These are phyloP conservation scores for Leptoteleia sp. DNA, from an alignment of 1,140 invertebrate species.

Conservation along the genomic window DNA sequence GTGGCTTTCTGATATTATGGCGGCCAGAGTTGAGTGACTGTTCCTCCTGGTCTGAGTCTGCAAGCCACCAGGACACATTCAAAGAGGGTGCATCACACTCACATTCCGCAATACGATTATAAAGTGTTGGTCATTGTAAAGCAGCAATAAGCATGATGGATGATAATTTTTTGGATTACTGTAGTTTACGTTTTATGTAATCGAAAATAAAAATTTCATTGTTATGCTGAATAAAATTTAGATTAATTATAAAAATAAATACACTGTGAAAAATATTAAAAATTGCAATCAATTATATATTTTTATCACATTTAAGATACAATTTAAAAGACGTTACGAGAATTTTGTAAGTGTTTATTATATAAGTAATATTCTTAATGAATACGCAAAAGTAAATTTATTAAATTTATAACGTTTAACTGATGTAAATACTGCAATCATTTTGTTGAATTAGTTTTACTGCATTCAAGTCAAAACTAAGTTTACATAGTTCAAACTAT, in stretches of 20 bases:
- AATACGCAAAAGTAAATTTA: too few species aligned
- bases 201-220: too few species aligned
- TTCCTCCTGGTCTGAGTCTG: slow-evolving; percentile 83
- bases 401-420: too few species aligned
- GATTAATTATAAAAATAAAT: too few species aligned
- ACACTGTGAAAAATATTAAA: too few species aligned
- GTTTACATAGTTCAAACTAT: not conserved
- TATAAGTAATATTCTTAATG: too few species aligned
- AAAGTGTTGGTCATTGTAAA: slow-evolving; percentile 69
- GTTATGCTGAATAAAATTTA: too few species aligned
- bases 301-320: too few species aligned
- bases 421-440: too few species aligned
- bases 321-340: too few species aligned
- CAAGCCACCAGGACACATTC: slow-evolving; percentile 80
- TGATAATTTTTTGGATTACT: slow-evolving; percentile 29
- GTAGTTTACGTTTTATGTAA: slow-evolving; percentile 32
- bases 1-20: slow-evolving; percentile 80
- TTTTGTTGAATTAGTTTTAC: not conserved
- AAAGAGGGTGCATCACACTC: slow-evolving; percentile 80
- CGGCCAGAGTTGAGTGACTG: slow-evolving; percentile 77
- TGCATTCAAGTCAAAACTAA: not conserved
- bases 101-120: slow-evolving; percentile 80
- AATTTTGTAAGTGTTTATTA: too few species aligned
- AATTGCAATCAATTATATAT: too few species aligned
- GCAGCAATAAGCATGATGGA: slow-evolving; percentile 61